Evolutionary conservation across 2,888 invertebrate species (phyloP).

Genomic region (Cylindroiulus punctatus): DNA sequence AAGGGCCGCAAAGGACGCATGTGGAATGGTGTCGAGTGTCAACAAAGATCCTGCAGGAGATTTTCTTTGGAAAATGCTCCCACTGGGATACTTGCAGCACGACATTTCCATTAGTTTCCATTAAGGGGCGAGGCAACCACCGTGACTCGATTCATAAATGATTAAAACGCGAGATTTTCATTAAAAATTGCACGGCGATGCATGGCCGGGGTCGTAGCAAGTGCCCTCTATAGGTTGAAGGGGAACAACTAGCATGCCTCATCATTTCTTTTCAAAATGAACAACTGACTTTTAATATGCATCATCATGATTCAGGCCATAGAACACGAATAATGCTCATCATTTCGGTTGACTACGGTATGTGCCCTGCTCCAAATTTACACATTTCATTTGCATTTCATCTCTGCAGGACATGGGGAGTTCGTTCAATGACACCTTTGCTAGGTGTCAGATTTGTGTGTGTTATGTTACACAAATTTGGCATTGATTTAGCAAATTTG

Average conservation of each 20-base stretch:
- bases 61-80: constrained; percentile 2
- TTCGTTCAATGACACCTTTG: too few species aligned
- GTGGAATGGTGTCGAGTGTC: neutral
- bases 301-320: neutral
- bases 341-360: too few species aligned
- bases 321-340: too few species aligned
- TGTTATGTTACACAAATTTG: too few species aligned
- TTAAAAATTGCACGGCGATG: neutral
- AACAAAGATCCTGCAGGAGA: neutral
- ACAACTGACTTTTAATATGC: neutral
- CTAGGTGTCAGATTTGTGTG: too few species aligned
- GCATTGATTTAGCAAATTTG: too few species aligned
- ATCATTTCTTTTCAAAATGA: neutral
- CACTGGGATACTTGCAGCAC: neutral
- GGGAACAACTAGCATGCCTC: neutral
- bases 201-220: neutral
- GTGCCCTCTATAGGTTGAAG: neutral
- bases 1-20: neutral
- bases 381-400: too few species aligned
- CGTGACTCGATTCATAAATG: constrained; percentile 8
- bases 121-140: constrained; percentile 6
- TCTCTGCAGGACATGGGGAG: too few species aligned
- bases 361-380: too few species aligned
- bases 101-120: constrained; percentile 37
- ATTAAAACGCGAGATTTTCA: constrained; percentile 28